Conservation (phyloP, 2,888 invertebrate genomes). For the Mythimna vitellina region DNA sequence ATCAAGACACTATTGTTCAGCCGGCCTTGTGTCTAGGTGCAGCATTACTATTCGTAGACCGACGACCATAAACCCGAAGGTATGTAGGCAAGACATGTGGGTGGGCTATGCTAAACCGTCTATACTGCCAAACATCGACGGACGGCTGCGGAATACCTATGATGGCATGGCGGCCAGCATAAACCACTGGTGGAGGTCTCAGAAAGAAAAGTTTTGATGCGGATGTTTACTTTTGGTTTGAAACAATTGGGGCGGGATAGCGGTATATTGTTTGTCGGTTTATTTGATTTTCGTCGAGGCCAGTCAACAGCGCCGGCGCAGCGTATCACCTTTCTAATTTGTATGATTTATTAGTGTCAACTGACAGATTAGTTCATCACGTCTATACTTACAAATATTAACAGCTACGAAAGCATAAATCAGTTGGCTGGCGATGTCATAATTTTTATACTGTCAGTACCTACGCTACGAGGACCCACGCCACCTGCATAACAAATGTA, state of each 20-base stretch:
- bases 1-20: conserved; percentile 81
- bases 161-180: conserved; percentile 32
- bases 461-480: conserved; percentile 57
- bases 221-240: conserved; percentile 49
- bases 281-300: conserved; percentile 43
- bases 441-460: conserved; percentile 52
- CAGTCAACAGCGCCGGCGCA: conserved; percentile 3
- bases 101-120: conserved; percentile 78
- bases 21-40: conserved; percentile 76
- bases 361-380: conserved; percentile 34
- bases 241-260: conserved; percentile 33
- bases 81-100: conserved; percentile 79
- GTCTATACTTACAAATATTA: conserved; percentile 32
- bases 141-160: conserved; percentile 80
- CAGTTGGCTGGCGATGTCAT: conserved; percentile 45
- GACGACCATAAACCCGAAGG: conserved; percentile 74
- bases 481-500: conserved; percentile 71
- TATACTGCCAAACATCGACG: conserved; percentile 73
- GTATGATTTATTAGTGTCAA: conserved; percentile 49
- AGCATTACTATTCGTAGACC: conserved; percentile 82
- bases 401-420: conserved; percentile 37
- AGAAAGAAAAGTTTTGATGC: conserved; percentile 54
- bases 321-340: conserved; percentile 39
- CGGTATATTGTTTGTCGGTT: conserved; percentile 35
- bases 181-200: conserved; percentile 55